These are phyloP conservation scores for Amazonetta brasiliensis DNA, from an alignment of 2,797 vertebrate species.

Conservation along the genomic window DNA sequence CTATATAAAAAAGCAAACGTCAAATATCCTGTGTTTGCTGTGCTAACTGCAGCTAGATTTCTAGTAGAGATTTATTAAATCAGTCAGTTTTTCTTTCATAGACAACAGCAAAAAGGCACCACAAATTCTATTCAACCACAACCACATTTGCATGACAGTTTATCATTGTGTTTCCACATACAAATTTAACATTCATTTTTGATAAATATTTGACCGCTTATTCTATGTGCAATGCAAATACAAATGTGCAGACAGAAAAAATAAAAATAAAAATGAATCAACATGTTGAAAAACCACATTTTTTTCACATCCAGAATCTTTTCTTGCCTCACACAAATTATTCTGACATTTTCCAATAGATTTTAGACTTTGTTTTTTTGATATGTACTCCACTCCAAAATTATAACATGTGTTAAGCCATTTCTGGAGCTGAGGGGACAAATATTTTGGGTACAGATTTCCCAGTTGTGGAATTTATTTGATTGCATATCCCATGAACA, in stretches of 20 bases:
- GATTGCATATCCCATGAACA: background rate
- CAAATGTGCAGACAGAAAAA: background rate
- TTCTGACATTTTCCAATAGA: background rate
- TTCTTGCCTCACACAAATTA: background rate
- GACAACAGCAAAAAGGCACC: background rate
- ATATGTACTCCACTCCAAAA: background rate
- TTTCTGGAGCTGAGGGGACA: background rate
- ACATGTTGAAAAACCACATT: background rate
- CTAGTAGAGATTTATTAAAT: slow-evolving; percentile 8
- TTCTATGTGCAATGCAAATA: background rate
- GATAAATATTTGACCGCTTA: slow-evolving; percentile 1
- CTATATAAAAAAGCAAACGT: background rate
- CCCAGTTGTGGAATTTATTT: background rate
- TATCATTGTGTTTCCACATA: background rate
- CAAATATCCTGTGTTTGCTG: background rate
- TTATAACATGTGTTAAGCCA: background rate
- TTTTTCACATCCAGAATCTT: background rate
- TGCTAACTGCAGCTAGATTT: background rate
- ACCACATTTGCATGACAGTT: background rate
- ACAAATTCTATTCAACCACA: background rate
- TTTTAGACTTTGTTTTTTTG: background rate
- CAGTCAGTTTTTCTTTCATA: background rate
- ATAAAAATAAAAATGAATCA: background rate
- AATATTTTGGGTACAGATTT: background rate
- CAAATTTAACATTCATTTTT: background rate